Conservation (phyloP, 2,113 vertebrate species). For the Paedocypris sp. region DNA sequence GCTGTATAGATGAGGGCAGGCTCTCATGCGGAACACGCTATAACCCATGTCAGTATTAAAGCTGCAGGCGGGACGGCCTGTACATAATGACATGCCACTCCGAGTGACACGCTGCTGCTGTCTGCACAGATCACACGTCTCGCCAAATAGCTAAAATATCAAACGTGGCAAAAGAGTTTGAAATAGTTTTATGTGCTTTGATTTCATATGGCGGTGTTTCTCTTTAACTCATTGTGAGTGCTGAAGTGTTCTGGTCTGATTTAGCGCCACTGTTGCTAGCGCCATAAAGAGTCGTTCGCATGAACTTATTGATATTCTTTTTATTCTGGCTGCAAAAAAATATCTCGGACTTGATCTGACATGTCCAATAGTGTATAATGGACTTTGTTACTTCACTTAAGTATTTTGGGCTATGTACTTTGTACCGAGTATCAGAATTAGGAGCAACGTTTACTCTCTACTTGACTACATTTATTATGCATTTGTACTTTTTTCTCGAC, state of each 20-base stretch:
- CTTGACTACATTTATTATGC: no score
- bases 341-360: no score
- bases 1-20: conserved; percentile 36
- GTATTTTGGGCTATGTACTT: no score
- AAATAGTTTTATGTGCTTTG: conserved; percentile 14
- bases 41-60: conserved; percentile 25
- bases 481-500: no score
- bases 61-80: conserved; percentile 30
- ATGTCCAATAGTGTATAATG: no score
- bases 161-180: conserved; percentile 11
- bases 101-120: conserved; percentile 20
- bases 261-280: no score
- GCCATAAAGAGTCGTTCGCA: no score
- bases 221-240: neutral
- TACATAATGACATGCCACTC: conserved; percentile 38
- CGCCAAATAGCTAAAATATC: conserved; percentile 15
- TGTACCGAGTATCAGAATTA: no score
- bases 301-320: no score
- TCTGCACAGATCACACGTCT: conserved; percentile 8
- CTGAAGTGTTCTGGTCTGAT: neutral
- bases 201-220: neutral
- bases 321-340: no score
- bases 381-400: no score
- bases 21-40: conserved; percentile 30
- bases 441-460: no score